A percentile compares a stretch with the other conserved stretches of the same genome.
Conservation (phyloP, 2,888 invertebrate species). For the Metalampra italica region DNA sequence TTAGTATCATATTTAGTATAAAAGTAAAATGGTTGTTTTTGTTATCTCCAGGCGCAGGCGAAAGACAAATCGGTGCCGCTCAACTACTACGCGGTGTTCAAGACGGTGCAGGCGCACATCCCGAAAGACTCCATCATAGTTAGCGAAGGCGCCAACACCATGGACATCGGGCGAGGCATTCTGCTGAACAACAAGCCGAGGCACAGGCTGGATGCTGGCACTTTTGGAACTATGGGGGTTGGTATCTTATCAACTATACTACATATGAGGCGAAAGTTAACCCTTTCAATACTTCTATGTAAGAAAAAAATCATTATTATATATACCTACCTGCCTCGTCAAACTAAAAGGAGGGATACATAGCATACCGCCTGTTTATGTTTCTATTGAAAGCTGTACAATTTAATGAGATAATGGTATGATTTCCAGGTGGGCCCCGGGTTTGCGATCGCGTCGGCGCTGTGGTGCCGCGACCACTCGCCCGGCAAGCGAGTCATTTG, state of each 20-base stretch:
- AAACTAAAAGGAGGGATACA: too few species aligned
- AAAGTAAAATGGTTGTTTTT: too few species aligned
- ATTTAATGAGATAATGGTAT: too few species aligned
- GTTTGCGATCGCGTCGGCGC: conserved; percentile 94
- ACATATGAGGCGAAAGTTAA: not conserved
- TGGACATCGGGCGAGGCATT: conserved; percentile 97
- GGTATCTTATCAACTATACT: conserved; percentile 24
- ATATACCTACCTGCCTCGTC: too few species aligned
- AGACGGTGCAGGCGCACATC: conserved; percentile 86
- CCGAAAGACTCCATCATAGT: conserved; percentile 93
- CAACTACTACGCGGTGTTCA: conserved; percentile 96
- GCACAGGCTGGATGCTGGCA: conserved; percentile 95
- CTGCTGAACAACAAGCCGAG: conserved; percentile 90
- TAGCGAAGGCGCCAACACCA: conserved; percentile 98
- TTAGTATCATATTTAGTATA: too few species aligned
- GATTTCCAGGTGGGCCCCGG: conserved; percentile 86
- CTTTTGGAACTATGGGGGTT: conserved; percentile 98
- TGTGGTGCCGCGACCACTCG: conserved; percentile 90
- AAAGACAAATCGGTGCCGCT: conserved; percentile 86
- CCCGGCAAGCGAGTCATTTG: conserved; percentile 92
- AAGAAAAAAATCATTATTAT: too few species aligned
- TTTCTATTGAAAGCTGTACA: too few species aligned
- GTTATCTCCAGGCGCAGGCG: conserved; percentile 62
- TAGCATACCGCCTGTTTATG: too few species aligned
- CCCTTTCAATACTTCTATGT: too few species aligned